Evolutionary conservation across 2,797 vertebrate species (phyloP).

Genomic region (Mormyrops attenuatus): DNA sequence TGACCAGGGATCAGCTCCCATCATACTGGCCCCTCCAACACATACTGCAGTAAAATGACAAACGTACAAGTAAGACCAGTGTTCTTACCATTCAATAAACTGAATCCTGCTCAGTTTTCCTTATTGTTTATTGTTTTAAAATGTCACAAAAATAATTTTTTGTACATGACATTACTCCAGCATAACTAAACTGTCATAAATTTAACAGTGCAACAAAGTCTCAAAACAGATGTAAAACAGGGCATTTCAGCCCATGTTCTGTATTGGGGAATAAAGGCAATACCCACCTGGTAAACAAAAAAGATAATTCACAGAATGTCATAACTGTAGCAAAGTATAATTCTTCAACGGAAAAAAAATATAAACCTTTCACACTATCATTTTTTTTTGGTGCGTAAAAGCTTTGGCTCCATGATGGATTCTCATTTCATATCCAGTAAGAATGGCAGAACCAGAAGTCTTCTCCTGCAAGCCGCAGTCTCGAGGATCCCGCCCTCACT

Average conservation of each 20-base stretch:
- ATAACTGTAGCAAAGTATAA: neutral
- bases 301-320: neutral
- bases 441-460: neutral
- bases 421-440: neutral
- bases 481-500: neutral
- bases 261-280: neutral
- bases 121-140: neutral
- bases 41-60: neutral
- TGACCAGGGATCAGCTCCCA: neutral
- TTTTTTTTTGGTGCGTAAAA: neutral
- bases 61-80: neutral
- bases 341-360: neutral
- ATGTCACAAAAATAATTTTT: neutral
- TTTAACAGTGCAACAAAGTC: neutral
- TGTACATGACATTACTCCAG: neutral
- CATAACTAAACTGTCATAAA: neutral
- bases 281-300: neutral
- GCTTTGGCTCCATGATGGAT: neutral
- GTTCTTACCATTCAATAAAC: neutral
- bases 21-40: neutral
- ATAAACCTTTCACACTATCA: neutral
- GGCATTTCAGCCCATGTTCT: neutral
- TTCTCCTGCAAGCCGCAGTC: neutral
- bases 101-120: neutral
- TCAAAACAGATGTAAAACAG: neutral